Percentiles rank a stretch among this genome's conserved stretches.
Conservation (phyloP, 1,140 invertebrate genomes). For the Drosophila kurseongensis region DNA sequence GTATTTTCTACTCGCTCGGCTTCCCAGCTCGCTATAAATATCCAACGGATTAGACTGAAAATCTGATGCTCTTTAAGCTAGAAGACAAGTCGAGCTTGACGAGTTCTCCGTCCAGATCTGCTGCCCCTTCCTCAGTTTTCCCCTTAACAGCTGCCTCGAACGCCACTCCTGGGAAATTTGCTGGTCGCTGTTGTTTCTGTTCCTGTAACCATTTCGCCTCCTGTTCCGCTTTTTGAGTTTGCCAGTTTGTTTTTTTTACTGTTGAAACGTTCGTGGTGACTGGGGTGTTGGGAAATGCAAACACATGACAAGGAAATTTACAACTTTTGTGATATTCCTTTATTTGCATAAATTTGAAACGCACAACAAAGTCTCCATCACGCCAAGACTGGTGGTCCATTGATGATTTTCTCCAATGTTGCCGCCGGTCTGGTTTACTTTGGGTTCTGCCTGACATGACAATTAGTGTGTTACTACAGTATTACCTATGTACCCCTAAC, state of each 20-base stretch:
- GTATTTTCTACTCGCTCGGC: not conserved
- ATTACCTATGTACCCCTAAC: not conserved
- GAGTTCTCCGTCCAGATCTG: conserved; percentile 16
- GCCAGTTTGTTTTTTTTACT: conserved; percentile 32
- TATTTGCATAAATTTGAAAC: conserved; percentile 77
- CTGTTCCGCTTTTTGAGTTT: conserved; percentile 21
- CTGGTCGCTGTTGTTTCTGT: conserved; percentile 40
- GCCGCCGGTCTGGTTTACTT: conserved; percentile 9
- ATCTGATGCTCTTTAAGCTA: conserved; percentile 26
- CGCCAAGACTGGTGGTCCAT: conserved; percentile 37
- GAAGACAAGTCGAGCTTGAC: conserved; percentile 31
- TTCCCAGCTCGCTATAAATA: conserved; percentile 29
- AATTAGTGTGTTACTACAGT: conserved; percentile 11
- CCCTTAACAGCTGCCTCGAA: conserved; percentile 20
- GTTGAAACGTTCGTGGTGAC: not conserved
- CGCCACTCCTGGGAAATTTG: conserved; percentile 76
- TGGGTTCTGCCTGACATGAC: conserved; percentile 28
- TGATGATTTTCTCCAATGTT: conserved; percentile 56
- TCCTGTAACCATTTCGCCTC: conserved; percentile 21
- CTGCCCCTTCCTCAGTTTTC: not conserved
- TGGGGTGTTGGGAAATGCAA: conserved; percentile 42
- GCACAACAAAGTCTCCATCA: conserved; percentile 11
- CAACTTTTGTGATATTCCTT: conserved; percentile 75
- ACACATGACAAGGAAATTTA: conserved; percentile 67
- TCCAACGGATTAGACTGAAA: conserved; percentile 20